Conservation (phyloP, 2,113 vertebrate genomes). For the Callopanchax toddi region DNA sequence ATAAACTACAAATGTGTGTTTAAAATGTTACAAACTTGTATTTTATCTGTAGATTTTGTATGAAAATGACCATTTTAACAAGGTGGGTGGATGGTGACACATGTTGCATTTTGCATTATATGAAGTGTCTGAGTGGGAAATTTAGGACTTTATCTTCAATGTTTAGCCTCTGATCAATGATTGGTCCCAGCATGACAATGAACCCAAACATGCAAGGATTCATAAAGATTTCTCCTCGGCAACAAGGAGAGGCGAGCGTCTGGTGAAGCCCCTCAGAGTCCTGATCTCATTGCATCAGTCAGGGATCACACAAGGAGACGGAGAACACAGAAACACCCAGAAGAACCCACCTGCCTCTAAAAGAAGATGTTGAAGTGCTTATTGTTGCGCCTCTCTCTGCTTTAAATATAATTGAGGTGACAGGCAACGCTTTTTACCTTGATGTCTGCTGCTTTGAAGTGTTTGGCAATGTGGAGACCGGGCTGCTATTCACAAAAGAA, state of each 20-base stretch:
- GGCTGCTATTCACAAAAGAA: conserved; percentile 64
- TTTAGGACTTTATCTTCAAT: not conserved
- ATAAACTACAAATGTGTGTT: too few relatives aligned
- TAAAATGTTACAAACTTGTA: too few relatives aligned
- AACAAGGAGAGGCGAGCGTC: not conserved
- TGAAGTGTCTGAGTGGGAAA: too few relatives aligned
- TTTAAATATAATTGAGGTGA: conserved; percentile 74
- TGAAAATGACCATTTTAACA: too few relatives aligned
- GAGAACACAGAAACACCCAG: not conserved
- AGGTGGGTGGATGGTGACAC: too few relatives aligned
- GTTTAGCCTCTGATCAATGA: not conserved
- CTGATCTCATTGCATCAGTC: conserved; percentile 6
- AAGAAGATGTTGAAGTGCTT: conserved; percentile 54
- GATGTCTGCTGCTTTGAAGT: conserved; percentile 79
- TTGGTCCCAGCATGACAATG: not conserved
- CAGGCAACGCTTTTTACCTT: conserved; percentile 78
- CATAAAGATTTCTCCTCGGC: not conserved
- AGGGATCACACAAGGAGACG: not conserved
- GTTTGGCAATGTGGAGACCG: conserved; percentile 65
- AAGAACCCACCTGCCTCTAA: conserved; percentile 1
- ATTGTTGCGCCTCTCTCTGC: conserved; percentile 48
- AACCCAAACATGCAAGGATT: not conserved
- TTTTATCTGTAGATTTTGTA: too few relatives aligned
- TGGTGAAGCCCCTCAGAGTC: not conserved
- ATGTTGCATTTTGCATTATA: too few relatives aligned